phyloP scores from a whole-genome alignment of 2,113 vertebrate genomes.

The Chamaetylas fuelleborni region DNA sequence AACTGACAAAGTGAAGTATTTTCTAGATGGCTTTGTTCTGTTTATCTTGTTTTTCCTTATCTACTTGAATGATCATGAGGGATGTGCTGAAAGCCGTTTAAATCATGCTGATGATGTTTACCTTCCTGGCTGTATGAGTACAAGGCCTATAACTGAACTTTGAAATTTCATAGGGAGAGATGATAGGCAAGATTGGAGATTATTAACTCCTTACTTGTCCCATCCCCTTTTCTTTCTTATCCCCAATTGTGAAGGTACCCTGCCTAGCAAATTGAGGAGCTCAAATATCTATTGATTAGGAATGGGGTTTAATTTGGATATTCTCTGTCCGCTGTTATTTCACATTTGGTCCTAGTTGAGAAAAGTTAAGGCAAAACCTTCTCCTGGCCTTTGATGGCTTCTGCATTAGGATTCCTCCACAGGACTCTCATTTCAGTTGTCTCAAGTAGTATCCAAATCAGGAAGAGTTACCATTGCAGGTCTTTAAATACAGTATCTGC shows the following conservation, averaged over 20 bases:
- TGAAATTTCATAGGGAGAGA: neutral
- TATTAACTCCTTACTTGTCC: neutral
- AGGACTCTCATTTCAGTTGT: neutral
- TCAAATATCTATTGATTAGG: neutral
- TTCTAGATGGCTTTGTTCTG: neutral
- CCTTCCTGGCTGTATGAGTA: neutral
- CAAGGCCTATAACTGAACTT: neutral
- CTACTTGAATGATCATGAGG: neutral
- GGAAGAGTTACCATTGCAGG: neutral
- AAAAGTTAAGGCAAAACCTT: neutral
- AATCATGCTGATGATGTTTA: neutral
- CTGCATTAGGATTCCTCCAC: neutral
- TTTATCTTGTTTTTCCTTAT: neutral
- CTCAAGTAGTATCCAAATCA: neutral
- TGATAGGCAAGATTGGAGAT: neutral
- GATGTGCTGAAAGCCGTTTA: neutral
- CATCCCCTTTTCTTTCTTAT: neutral
- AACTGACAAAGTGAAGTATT: neutral
- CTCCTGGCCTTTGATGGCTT: neutral
- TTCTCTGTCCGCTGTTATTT: neutral
- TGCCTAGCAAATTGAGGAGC: neutral
- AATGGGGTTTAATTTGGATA: neutral
- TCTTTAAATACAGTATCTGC: neutral
- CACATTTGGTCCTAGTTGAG: neutral
- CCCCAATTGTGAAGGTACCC: neutral